These are phyloP conservation scores for Rhopalosiphum maidis DNA, from an alignment of 1,140 invertebrate species.

Conservation along the genomic window DNA sequence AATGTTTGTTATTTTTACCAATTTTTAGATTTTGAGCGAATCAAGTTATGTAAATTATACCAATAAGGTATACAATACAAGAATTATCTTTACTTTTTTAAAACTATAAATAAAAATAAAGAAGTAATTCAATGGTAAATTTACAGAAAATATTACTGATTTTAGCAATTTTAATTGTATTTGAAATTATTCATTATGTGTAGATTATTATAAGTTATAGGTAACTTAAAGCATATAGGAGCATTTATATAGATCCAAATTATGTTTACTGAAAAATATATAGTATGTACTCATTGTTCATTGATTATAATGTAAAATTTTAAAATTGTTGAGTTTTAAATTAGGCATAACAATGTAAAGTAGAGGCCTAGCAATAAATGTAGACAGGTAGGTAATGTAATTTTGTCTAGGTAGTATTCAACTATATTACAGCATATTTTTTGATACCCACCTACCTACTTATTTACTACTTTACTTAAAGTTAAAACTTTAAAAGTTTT, in stretches of 20 bases:
- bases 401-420: neutral
- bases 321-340: neutral
- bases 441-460: neutral
- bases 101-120: neutral
- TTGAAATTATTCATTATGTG: neutral
- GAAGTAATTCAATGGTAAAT: neutral
- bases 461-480: no score
- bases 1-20: neutral
- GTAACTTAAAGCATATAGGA: no score
- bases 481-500: neutral
- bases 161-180: neutral
- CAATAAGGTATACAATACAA: neutral
- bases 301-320: neutral
- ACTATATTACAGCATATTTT: neutral
- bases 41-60: neutral
- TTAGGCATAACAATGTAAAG: neutral
- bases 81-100: neutral
- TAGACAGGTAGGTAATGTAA: neutral
- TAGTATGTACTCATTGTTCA: neutral
- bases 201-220: neutral
- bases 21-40: neutral
- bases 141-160: neutral
- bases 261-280: neutral
- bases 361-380: neutral
- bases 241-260: neutral